These are phyloP conservation scores for Crotalus horridus DNA, from an alignment of 2,113 vertebrate genomes.

Conservation along the genomic window DNA sequence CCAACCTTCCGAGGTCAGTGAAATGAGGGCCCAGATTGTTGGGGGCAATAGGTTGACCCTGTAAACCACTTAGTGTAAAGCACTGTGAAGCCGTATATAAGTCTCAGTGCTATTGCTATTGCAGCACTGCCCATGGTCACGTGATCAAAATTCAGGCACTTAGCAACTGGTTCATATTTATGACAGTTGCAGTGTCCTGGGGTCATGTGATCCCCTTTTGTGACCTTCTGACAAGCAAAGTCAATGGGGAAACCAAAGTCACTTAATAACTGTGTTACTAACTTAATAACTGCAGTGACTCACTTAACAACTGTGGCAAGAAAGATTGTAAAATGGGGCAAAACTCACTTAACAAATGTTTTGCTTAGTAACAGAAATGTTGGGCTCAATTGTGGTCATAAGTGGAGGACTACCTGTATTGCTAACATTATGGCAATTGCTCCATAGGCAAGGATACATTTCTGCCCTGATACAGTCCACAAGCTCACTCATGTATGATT, in stretches of 20 bases:
- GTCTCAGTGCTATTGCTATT: too few relatives aligned
- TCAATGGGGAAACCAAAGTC: not conserved
- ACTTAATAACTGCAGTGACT: not conserved
- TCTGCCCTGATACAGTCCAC: not conserved
- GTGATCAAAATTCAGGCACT: too few relatives aligned
- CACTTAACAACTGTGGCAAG: not conserved
- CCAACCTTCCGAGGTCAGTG: too few relatives aligned
- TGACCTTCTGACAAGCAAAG: too few relatives aligned
- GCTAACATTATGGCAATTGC: not conserved
- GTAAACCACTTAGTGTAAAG: too few relatives aligned
- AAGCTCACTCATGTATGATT: not conserved
- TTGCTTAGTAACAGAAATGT: not conserved
- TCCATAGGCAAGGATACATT: not conserved
- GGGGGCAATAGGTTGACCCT: too few relatives aligned
- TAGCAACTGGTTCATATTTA: too few relatives aligned
- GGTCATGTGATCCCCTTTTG: too few relatives aligned
- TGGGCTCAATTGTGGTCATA: not conserved
- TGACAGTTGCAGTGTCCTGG: too few relatives aligned
- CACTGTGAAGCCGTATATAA: too few relatives aligned
- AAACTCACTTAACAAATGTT: not conserved
- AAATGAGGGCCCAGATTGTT: too few relatives aligned
- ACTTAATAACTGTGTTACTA: not conserved
- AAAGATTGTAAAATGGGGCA: not conserved
- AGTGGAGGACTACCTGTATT: not conserved
- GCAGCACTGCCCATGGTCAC: too few relatives aligned